Evolutionary conservation across 2,888 invertebrate species (phyloP).

Genomic region (Papilio demoleus): DNA sequence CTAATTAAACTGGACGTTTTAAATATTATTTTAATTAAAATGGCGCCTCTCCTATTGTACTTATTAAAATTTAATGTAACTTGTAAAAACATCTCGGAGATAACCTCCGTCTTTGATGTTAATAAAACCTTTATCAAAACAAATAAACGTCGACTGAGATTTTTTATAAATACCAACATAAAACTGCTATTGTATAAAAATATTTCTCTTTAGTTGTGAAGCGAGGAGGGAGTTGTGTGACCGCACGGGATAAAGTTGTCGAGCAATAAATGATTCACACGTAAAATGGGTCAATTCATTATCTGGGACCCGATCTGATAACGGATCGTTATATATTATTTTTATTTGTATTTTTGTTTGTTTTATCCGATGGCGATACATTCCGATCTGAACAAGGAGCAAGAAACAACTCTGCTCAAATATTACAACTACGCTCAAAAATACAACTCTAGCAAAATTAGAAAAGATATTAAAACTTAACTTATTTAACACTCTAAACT

Average conservation of each 20-base stretch:
- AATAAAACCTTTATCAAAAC: conserved; percentile 42
- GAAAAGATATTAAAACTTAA: not conserved
- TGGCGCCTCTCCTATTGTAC: not conserved
- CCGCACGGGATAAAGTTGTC: conserved; percentile 39
- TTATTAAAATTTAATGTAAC: conserved; percentile 7
- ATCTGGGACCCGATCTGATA: conserved; percentile 77
- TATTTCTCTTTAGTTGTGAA: not conserved
- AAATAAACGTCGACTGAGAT: conserved; percentile 38
- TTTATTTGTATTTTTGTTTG: conserved; percentile 63
- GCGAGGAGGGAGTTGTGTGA: conserved; percentile 30
- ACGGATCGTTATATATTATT: conserved; percentile 66
- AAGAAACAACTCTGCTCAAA: conserved; percentile 43
- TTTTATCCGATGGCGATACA: conserved; percentile 64
- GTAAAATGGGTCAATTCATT: conserved; percentile 80
- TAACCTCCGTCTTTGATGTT: conserved; percentile 18
- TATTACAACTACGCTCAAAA: conserved; percentile 32
- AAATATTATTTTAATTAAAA: not conserved
- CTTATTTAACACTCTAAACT: too few species aligned
- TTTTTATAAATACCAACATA: conserved; percentile 19
- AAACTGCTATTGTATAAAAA: conserved; percentile 23
- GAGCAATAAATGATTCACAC: conserved; percentile 70
- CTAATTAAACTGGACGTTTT: too few species aligned
- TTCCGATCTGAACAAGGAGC: conserved; percentile 59
- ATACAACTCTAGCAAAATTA: not conserved
- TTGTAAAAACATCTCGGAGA: conserved; percentile 2